Conservation (phyloP, 2,888 invertebrate genomes). For the Mantis religiosa region DNA sequence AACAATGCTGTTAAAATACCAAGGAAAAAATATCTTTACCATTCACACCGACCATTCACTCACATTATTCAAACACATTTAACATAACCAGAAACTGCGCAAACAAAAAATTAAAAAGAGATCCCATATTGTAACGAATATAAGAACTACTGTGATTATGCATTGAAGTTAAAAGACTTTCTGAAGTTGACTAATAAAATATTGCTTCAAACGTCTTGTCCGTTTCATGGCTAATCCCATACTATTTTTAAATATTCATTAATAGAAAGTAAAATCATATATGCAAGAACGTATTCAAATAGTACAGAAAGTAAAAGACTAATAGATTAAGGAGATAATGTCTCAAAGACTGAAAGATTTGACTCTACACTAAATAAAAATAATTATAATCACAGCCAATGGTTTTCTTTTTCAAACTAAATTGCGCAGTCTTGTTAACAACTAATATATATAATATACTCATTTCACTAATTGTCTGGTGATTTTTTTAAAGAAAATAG, state of each 20-base stretch:
- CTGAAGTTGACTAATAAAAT: conserved; percentile 17
- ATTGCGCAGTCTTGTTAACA: conserved; percentile 27
- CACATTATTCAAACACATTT: conserved; percentile 13
- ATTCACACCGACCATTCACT: conserved; percentile 13
- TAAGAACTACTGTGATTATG: conserved; percentile 5
- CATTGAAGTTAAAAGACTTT: conserved; percentile 8
- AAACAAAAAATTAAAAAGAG: conserved; percentile 3
- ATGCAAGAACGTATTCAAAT: conserved; percentile 9
- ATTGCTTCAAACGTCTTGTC: conserved; percentile 22
- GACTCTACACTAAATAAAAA: conserved; percentile 24
- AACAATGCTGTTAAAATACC: conserved; percentile 3
- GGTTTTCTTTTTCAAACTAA: conserved; percentile 24
- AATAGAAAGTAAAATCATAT: conserved; percentile 13
- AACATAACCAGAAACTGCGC: conserved; percentile 21
- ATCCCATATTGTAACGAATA: conserved; percentile 6
- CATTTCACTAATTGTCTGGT: conserved; percentile 21
- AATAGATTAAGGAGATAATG: conserved; percentile 9
- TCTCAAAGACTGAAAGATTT: conserved; percentile 24
- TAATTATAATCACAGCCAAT: conserved; percentile 31
- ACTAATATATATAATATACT: conserved; percentile 18
- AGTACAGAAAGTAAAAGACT: conserved; percentile 24
- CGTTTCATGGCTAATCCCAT: conserved; percentile 15
- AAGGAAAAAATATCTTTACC: not conserved
- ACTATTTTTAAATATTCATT: not conserved
- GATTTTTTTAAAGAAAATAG: conserved; percentile 19